Percentiles rank a stretch among this genome's conserved stretches.
Evolutionary conservation across 2,888 invertebrate species (phyloP).

Genomic region (Microctonus brassicae): DNA sequence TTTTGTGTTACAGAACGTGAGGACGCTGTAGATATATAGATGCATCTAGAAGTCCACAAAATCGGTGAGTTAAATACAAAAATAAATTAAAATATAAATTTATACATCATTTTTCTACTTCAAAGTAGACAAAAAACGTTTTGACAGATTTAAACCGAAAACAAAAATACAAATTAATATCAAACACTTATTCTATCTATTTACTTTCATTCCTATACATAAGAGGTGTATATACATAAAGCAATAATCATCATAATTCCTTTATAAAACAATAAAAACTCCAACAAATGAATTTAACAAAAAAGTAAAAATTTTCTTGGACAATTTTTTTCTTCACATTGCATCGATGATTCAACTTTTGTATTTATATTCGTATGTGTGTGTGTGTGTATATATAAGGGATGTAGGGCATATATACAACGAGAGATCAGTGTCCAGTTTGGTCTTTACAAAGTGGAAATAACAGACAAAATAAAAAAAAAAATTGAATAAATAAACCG

Average conservation of each 20-base stretch:
- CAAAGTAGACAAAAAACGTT: too few relatives aligned
- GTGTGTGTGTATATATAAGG: not conserved
- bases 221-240: too few relatives aligned
- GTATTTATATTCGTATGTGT: not conserved
- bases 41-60: constrained; percentile 59
- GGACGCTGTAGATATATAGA: constrained; percentile 59
- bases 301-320: not conserved
- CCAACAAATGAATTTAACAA: too few relatives aligned
- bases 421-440: constrained; percentile 7
- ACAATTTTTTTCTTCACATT: not conserved
- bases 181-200: too few relatives aligned
- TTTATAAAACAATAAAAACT: too few relatives aligned
- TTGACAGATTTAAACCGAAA: too few relatives aligned
- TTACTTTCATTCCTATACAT: too few relatives aligned
- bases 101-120: too few relatives aligned
- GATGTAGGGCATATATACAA: not conserved
- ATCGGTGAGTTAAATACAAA: constrained; percentile 55
- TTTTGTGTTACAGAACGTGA: constrained; percentile 57
- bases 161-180: too few relatives aligned
- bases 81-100: not conserved
- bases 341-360: not conserved
- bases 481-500: not conserved
- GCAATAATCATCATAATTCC: too few relatives aligned
- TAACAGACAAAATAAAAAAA: not conserved
- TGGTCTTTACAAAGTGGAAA: not conserved